These are phyloP conservation scores for Ormyrus nitidulus DNA, from an alignment of 2,888 invertebrate species.

Conservation along the genomic window DNA sequence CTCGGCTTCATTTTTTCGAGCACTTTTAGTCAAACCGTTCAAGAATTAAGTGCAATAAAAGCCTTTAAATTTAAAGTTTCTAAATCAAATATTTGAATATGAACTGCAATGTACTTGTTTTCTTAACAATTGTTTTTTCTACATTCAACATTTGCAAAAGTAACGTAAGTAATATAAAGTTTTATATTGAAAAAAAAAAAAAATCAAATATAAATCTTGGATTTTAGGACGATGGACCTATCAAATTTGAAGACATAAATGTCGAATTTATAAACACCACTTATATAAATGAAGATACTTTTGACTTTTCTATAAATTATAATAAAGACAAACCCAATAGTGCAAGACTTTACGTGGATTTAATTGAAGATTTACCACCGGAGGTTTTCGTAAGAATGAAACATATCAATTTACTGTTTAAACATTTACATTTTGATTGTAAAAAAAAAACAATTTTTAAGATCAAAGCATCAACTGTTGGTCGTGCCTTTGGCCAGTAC, in stretches of 20 bases:
- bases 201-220: too few relatives aligned
- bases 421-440: not conserved
- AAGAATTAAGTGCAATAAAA: too few relatives aligned
- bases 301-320: conserved; percentile 13
- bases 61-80: too few relatives aligned
- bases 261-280: not conserved
- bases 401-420: not conserved
- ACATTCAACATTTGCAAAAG: too few relatives aligned
- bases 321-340: not conserved
- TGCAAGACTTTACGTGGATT: not conserved
- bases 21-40: too few relatives aligned
- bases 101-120: too few relatives aligned
- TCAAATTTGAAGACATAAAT: conserved; percentile 5
- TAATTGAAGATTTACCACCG: conserved; percentile 4
- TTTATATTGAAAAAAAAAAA: too few relatives aligned
- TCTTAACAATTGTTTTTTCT: too few relatives aligned
- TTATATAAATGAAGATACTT: conserved; percentile 6
- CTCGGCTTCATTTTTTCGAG: too few relatives aligned
- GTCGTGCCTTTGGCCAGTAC: conserved; percentile 7
- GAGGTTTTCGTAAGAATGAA: conserved; percentile 6
- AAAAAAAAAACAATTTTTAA: conserved; percentile 1
- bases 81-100: too few relatives aligned
- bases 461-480: not conserved
- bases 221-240: too few relatives aligned
- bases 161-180: too few relatives aligned